Evolutionary conservation across 2,113 vertebrate species (phyloP).

Genomic region (Carassius carassius): DNA sequence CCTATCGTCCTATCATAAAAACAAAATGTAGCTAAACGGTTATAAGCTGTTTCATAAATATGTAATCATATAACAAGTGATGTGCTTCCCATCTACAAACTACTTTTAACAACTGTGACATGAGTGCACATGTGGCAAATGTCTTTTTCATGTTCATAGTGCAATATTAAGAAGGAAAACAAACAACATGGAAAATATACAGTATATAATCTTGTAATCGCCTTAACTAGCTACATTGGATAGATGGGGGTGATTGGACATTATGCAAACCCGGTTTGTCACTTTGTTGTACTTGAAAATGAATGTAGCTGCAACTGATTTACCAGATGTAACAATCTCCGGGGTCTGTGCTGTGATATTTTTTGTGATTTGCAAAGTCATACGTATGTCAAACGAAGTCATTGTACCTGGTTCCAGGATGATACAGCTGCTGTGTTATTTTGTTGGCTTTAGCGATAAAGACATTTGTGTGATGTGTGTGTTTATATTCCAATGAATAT

Average conservation of each 20-base stretch:
- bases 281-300: constrained; percentile 62
- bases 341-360: constrained; percentile 55
- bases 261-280: constrained; percentile 57
- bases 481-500: constrained; percentile 67
- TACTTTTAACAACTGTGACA: constrained; percentile 43
- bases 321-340: constrained; percentile 47
- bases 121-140: constrained; percentile 27
- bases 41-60: constrained; percentile 34
- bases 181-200: constrained; percentile 20
- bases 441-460: constrained; percentile 73
- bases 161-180: constrained; percentile 31
- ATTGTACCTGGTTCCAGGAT: constrained; percentile 52
- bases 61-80: constrained; percentile 21
- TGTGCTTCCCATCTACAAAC: constrained; percentile 38
- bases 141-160: constrained; percentile 32
- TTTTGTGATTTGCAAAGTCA: constrained; percentile 62
- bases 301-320: constrained; percentile 70
- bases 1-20: constrained; percentile 19
- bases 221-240: constrained; percentile 56
- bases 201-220: constrained; percentile 33
- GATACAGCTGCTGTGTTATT: constrained; percentile 65
- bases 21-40: constrained; percentile 31
- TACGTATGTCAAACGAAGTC: constrained; percentile 39
- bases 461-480: constrained; percentile 74
- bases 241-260: constrained; percentile 38